Base-by-base conservation (phyloP, 2,888 invertebrate species). In the Lutraria lutraria region DNA sequence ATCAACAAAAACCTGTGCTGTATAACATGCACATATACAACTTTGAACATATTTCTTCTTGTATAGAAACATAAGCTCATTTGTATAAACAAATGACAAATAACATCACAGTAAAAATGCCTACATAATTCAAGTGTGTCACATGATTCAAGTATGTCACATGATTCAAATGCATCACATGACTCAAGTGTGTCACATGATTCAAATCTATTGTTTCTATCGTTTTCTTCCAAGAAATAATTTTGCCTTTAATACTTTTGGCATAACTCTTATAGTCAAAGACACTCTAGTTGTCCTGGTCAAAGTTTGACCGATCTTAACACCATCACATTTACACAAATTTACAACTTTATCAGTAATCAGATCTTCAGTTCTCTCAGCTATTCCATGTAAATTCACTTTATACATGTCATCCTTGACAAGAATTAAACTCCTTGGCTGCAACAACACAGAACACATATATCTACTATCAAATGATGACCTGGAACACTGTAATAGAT, bases 241-340 rank as follows among this genome's bases (percentile, higher is more conserved):
- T 85, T 95, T 96, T 43, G 95, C 90, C 91, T 96, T 96, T 31
- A 96, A 76, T 25, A 95, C 93, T 93, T 98, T 99, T 79, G 99
- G 99, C 63, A 99, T 99, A 97, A 98, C 98, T 96, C 99, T 97
- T 93, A 99, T 98, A 21, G 99, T 99, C 85, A 99, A 97, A 21
- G 99, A 99, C 92, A 99, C 97, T 95, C 99, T 97, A 12, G 98
- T 98, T 16, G 97, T 97, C 93, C 99, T 97, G 85, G 96, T 93
- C 43, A 98, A 94, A 84, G 96, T 96, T 88, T 97, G 97, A 63
- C 97, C 98, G 87, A 97, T 97, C 97, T 85, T 97, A 96, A 87
- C 96, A 95, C 85, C 89, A 2, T 98, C 98, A 95, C 98, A 98
- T 94, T 97, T 96, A 83, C 97, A 96, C 93, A 98, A 56, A 88